Percentiles rank a stretch among this genome's conserved stretches.
Conservation (phyloP, 2,113 vertebrate genomes). For the Chionis minor region DNA sequence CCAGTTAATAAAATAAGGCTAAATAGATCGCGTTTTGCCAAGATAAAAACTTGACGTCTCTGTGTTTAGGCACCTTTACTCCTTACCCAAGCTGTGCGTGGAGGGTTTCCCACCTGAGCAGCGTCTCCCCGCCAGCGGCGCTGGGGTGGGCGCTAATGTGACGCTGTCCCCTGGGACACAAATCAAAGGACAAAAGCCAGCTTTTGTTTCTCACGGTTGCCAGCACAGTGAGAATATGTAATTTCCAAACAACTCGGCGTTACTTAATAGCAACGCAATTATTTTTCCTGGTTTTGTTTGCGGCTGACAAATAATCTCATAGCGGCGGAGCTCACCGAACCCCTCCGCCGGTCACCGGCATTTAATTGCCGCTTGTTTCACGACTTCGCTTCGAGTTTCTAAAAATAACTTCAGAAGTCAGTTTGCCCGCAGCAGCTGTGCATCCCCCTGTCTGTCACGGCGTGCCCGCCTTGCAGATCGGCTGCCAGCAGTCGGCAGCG, state of each 20-base stretch:
- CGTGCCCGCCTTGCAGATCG: neutral
- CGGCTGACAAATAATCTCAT: neutral
- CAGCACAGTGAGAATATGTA: neutral
- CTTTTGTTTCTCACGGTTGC: neutral
- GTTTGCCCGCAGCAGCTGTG: neutral
- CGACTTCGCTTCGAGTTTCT: neutral
- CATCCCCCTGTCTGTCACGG: fast-evolving
- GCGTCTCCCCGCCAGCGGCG: neutral
- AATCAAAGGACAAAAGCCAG: neutral
- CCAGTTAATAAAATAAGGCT: neutral
- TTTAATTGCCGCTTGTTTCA: neutral
- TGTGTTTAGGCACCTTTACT: neutral
- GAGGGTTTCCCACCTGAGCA: neutral
- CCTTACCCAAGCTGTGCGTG: fast-evolving
- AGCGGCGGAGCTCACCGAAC: fast-evolving
- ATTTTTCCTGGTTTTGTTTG: neutral
- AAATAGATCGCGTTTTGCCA: neutral
- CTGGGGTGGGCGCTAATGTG: neutral
- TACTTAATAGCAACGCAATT: neutral
- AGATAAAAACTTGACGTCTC: no score
- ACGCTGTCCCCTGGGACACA: neutral
- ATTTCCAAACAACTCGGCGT: neutral
- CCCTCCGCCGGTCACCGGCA: neutral
- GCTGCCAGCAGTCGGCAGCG: neutral
- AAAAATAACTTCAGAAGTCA: neutral